Evolutionary conservation across 2,113 vertebrate genomes (phyloP).

Genomic region (Delphinus delphis): DNA sequence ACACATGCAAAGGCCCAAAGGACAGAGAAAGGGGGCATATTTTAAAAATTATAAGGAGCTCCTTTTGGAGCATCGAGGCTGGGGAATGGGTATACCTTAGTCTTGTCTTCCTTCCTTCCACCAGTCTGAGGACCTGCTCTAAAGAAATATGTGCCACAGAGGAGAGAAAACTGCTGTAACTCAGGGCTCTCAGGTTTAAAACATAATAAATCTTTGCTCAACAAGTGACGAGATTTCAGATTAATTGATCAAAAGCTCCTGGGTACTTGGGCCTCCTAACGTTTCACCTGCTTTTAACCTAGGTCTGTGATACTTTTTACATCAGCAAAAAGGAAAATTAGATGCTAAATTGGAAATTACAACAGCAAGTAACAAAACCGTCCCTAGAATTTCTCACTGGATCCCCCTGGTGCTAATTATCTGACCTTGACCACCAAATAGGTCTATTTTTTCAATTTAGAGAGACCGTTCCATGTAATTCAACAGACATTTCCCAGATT

Average conservation of each 20-base stretch:
- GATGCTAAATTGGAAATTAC: neutral
- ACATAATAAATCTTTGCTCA: neutral
- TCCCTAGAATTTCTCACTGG: too few relatives aligned
- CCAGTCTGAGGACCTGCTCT: neutral
- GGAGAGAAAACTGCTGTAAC: neutral
- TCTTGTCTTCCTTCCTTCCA: neutral
- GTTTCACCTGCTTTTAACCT: neutral
- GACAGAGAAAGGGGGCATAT: neutral
- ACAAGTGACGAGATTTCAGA: neutral
- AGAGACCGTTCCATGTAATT: neutral
- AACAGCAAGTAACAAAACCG: neutral
- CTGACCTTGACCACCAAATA: neutral
- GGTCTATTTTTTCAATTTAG: neutral
- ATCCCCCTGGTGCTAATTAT: neutral
- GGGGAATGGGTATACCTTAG: neutral
- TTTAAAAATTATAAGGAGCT: neutral
- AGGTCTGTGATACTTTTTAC: neutral
- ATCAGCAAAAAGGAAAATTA: neutral
- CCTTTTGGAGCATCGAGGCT: neutral
- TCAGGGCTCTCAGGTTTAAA: neutral
- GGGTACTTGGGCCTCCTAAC: neutral
- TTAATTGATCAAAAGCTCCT: neutral
- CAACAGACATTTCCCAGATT: neutral
- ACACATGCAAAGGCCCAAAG: neutral
- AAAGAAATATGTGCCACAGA: neutral